Evolutionary conservation across 2,888 invertebrate genomes (phyloP).

Genomic region (Mimachlamys varia): DNA sequence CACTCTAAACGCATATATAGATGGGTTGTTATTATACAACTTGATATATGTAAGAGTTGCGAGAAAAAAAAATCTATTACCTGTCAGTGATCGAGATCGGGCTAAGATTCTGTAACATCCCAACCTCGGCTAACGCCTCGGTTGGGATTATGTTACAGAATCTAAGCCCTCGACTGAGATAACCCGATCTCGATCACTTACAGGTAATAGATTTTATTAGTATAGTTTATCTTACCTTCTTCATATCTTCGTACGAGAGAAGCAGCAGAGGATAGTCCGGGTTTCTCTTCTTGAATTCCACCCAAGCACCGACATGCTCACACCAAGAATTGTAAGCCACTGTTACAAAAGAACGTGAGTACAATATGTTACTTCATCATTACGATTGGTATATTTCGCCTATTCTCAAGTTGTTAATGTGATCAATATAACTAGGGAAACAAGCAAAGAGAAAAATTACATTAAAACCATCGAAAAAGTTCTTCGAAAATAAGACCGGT

Average conservation of each 20-base stretch:
- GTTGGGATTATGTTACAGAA: too few relatives aligned
- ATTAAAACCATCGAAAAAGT: not conserved
- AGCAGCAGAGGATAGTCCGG: not conserved
- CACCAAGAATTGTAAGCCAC: constrained; percentile 28
- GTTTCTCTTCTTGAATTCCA: constrained; percentile 8
- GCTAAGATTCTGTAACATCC: too few relatives aligned
- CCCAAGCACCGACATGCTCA: constrained; percentile 21
- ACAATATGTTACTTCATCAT: not conserved
- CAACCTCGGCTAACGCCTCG: too few relatives aligned
- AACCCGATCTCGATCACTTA: too few relatives aligned
- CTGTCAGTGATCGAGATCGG: too few relatives aligned
- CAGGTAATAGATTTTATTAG: too few relatives aligned
- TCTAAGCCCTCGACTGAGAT: too few relatives aligned
- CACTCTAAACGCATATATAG: too few relatives aligned
- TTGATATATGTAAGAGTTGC: too few relatives aligned
- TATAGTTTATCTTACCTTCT: not conserved
- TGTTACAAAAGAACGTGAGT: not conserved
- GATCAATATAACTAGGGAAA: not conserved
- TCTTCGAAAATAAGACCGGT: not conserved
- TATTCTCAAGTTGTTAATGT: not conserved
- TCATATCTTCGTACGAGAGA: constrained; percentile 41
- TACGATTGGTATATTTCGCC: too few relatives aligned
- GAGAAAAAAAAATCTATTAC: too few relatives aligned
- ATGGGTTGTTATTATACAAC: too few relatives aligned
- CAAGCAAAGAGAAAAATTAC: not conserved